Conservation (phyloP, 2,113 vertebrate species). For the Catharus bicknelli region DNA sequence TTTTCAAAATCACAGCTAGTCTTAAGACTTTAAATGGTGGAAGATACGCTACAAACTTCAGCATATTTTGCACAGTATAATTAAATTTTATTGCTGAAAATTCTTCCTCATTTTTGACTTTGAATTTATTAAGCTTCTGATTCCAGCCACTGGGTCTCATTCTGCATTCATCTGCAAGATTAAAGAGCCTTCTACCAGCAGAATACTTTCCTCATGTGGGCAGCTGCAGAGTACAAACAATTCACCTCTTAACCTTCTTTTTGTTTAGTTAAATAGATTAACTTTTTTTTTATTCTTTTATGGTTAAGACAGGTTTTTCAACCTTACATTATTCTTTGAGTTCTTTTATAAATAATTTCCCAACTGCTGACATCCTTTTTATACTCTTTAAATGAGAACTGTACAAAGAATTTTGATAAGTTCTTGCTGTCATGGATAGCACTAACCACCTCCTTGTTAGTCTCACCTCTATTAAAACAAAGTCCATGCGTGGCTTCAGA, state of each 20-base stretch:
- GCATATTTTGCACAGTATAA: neutral
- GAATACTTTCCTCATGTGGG: slow-evolving; percentile 6
- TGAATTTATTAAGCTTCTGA: slow-evolving; percentile 20
- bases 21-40: neutral
- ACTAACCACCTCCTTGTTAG: neutral
- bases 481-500: neutral
- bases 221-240: slow-evolving; percentile 8
- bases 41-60: neutral
- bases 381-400: neutral
- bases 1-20: neutral
- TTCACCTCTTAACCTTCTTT: slow-evolving; percentile 15
- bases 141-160: neutral
- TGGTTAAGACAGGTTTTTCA: neutral
- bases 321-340: neutral
- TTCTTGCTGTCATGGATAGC: neutral
- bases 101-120: neutral
- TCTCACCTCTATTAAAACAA: neutral
- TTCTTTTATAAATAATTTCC: neutral
- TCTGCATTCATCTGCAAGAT: neutral
- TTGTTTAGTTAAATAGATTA: slow-evolving; percentile 14
- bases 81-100: slow-evolving; percentile 5
- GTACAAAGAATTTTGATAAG: neutral
- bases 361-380: neutral
- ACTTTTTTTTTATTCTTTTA: neutral
- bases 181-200: neutral